Evolutionary conservation across 2,888 invertebrate genomes (phyloP).

Genomic region (Drosophila austrosaltans): DNA sequence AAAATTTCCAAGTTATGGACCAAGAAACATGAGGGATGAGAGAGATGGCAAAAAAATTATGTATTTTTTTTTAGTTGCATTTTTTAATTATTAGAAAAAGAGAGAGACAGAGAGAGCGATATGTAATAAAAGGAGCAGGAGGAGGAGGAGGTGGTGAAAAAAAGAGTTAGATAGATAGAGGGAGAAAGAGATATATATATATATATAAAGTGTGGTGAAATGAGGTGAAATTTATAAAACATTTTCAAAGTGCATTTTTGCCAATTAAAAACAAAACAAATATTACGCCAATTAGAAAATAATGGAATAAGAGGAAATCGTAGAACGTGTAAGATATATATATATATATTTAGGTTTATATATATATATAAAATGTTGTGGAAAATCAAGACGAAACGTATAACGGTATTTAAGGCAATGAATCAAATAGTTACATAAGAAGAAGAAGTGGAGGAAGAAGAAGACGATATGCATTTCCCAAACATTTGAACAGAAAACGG

Average conservation of each 20-base stretch:
- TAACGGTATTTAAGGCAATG: slow-evolving; percentile 41
- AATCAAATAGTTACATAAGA: slow-evolving; percentile 8
- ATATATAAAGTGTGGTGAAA: slow-evolving; percentile 22
- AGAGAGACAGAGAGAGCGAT: background rate
- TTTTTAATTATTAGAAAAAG: slow-evolving; percentile 23
- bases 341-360: no score
- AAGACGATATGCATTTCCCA: background rate
- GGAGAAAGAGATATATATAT: slow-evolving; percentile 19
- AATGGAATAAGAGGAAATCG: no score
- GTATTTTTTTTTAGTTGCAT: slow-evolving; percentile 57
- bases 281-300: slow-evolving; percentile 24
- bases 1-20: slow-evolving; percentile 21
- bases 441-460: background rate
- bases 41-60: slow-evolving; percentile 50
- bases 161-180: slow-evolving; percentile 20
- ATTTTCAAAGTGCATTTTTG: slow-evolving; percentile 6
- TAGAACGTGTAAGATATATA: no score
- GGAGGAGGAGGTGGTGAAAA: background rate
- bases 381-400: slow-evolving; percentile 15
- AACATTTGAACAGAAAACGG: slow-evolving; percentile 7
- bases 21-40: slow-evolving; percentile 56
- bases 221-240: background rate
- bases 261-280: slow-evolving; percentile 19
- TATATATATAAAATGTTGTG: background rate
- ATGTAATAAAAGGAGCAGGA: background rate